These are phyloP conservation scores for Pachyseris speciosa DNA, from an alignment of 64 coral and sea anemone species.

Conservation along the genomic window DNA sequence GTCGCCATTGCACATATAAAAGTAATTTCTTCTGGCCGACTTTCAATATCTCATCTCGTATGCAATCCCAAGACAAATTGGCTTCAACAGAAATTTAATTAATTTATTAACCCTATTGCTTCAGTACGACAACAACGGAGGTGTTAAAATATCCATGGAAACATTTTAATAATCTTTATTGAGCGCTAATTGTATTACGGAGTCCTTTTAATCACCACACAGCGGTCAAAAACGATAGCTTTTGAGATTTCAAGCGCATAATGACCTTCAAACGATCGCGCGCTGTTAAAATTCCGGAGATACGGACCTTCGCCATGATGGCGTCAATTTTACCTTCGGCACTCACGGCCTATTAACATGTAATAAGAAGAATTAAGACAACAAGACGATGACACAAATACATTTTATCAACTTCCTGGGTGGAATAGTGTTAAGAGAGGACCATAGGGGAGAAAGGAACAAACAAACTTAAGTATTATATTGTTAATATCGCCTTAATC, in stretches of 20 bases:
- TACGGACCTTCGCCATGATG: not conserved
- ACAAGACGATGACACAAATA: conserved; percentile 59
- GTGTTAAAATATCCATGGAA: conserved; percentile 80
- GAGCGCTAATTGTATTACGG: conserved; percentile 83
- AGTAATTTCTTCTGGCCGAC: conserved; percentile 5
- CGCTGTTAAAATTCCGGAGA: conserved; percentile 12
- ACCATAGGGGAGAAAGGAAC: conserved; percentile 64
- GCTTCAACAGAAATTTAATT: conserved; percentile 72
- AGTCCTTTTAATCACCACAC: conserved; percentile 84
- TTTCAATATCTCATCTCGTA: conserved; percentile 57
- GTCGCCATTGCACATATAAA: not conserved
- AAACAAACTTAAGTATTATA: conserved; percentile 91
- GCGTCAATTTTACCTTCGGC: conserved; percentile 32
- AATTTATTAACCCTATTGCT: conserved; percentile 81
- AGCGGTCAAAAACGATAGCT: conserved; percentile 55
- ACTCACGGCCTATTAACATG: conserved; percentile 51
- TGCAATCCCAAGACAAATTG: conserved; percentile 8
- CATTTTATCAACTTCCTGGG: conserved; percentile 67
- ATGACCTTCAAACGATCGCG: not conserved
- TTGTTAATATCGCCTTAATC: conserved; percentile 89
- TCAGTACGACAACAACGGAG: conserved; percentile 72
- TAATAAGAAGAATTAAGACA: conserved; percentile 46
- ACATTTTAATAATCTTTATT: conserved; percentile 90
- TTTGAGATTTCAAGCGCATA: conserved; percentile 13
- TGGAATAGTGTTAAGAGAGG: conserved; percentile 60